phyloP scores from a whole-genome alignment of 2,797 vertebrate genomes.

The Molossus molossus region DNA sequence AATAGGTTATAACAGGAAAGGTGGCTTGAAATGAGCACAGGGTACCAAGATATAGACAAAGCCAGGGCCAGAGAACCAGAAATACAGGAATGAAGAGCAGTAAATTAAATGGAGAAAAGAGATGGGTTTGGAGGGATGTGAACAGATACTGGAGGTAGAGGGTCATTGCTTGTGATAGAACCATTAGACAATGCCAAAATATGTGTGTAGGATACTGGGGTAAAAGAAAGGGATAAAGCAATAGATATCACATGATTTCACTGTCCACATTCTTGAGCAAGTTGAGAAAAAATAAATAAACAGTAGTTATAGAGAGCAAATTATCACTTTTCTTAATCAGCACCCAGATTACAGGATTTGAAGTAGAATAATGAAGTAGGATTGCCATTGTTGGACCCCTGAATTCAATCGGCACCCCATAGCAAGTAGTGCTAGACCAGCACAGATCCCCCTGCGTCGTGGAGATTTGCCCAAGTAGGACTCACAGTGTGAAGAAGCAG shows the following conservation, averaged over 20 bases:
- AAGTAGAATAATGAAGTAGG: not conserved
- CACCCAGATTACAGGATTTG: not conserved
- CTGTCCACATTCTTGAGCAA: not conserved
- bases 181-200: not conserved
- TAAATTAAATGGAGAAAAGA: not conserved
- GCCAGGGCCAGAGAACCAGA: not conserved
- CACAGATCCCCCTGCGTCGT: not conserved
- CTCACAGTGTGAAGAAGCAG: not conserved
- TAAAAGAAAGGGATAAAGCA: not conserved
- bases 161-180: not conserved
- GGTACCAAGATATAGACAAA: not conserved
- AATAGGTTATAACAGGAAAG: not conserved
- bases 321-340: not conserved
- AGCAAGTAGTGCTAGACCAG: not conserved
- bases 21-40: not conserved
- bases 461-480: not conserved
- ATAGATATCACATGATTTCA: not conserved
- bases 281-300: conserved; percentile 40
- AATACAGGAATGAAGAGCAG: not conserved
- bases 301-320: not conserved
- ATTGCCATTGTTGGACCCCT: not conserved
- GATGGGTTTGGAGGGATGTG: not conserved
- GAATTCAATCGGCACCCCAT: not conserved
- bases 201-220: not conserved
- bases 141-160: not conserved